Base-by-base conservation (phyloP, 2,888 invertebrate genomes). In the Nysson spinosus region DNA sequence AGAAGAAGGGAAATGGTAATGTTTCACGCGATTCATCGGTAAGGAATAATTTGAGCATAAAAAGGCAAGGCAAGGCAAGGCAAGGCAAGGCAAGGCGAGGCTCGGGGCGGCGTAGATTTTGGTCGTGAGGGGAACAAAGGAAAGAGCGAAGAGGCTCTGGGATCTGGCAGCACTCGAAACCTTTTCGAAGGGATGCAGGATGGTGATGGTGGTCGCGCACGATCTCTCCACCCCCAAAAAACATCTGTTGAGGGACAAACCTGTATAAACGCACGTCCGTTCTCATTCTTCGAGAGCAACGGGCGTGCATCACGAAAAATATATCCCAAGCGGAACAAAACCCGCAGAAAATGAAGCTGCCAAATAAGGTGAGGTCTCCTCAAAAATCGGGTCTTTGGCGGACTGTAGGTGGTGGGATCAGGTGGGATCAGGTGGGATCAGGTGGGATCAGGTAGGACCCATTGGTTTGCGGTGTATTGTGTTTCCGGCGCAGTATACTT, bases 81-180 rank as follows among this genome's bases (percentile, higher is more conserved):
- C n/a, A n/a, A n/a, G n/a, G n/a, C n/a, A n/a, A n/a, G n/a, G n/a
- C n/a, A n/a, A 19, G 9, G 39, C 39, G n/a, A 39, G 7, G 19
- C 19, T 24, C 11, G 19, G n/a, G 6, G 42, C 51, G 37, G 14
- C 42, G 16, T n/a, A n/a, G n/a, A n/a, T 42, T 47, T 43, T 26
- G 11, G 26, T 16, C 26, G 34, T 19, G 20, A 3, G 4, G 14
- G 16, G 57, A 57, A 66, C 66, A 66, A 66, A 66, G 66, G 47
- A 56, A 47, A 51, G 50, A 35, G 28, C 28, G n/a, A 11, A 17
- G 19, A 9, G 30, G 17, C 30, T 11, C 35, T 3, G 39, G 58
- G 63, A 75, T 69, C 63, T 72, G 75, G 69, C 72, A 72, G 72
- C 69, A 66, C 37, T 66, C 72, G 74, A 78, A 76, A 63, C 67